These are phyloP conservation scores for Papilio helenus DNA, from an alignment of 1,140 invertebrate genomes.

Conservation along the genomic window DNA sequence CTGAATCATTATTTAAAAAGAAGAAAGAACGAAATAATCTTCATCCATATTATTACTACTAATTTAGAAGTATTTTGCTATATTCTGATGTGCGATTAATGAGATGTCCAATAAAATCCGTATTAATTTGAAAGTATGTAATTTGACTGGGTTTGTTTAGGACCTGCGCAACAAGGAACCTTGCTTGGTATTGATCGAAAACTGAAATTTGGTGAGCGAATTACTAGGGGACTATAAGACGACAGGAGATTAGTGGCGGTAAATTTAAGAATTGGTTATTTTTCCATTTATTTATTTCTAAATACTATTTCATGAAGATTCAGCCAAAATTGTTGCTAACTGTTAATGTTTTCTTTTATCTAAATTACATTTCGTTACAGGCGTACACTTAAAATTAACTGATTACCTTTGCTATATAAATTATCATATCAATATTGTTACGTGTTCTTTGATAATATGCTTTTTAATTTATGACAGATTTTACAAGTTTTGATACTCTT, in stretches of 20 bases:
- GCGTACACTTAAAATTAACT: too few species aligned
- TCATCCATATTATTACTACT: background rate
- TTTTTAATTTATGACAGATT: too few species aligned
- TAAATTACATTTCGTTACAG: too few species aligned
- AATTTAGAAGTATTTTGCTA: background rate
- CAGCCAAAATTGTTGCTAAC: too few species aligned
- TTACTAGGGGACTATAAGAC: background rate
- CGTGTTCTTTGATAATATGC: too few species aligned
- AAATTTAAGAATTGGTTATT: too few species aligned
- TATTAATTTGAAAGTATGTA: background rate
- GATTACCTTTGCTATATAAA: too few species aligned
- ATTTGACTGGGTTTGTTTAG: background rate
- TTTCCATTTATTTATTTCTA: too few species aligned
- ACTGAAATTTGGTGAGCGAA: background rate
- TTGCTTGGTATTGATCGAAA: conserved; percentile 8
- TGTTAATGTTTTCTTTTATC: too few species aligned
- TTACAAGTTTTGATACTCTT: too few species aligned
- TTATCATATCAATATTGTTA: too few species aligned
- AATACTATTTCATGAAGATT: too few species aligned
- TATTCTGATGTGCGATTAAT: background rate
- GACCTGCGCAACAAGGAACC: background rate
- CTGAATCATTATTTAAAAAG: background rate
- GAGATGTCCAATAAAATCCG: background rate
- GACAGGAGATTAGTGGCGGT: background rate
- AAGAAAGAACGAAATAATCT: background rate